Conservation (phyloP, 2,888 invertebrate species). For the Erannis defoliaria region DNA sequence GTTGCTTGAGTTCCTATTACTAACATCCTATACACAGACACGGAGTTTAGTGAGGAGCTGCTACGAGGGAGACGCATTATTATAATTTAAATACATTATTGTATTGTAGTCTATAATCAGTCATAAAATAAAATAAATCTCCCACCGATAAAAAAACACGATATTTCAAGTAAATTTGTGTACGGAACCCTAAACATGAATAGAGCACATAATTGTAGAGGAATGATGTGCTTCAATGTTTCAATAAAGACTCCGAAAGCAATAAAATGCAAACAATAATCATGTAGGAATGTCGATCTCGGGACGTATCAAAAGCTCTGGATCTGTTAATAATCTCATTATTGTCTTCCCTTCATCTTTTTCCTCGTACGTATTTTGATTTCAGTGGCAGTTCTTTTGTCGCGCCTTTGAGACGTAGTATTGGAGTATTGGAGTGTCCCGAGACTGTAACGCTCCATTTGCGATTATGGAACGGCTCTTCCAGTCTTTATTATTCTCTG, state of each 20-base stretch:
- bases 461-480: slow-evolving; percentile 20
- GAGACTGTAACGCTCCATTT: slow-evolving; percentile 9
- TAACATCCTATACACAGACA: too few species aligned
- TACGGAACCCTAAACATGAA: not conserved
- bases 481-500: slow-evolving; percentile 13
- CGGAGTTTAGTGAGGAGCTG: too few species aligned
- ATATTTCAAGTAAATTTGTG: not conserved
- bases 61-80: too few species aligned
- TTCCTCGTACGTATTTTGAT: slow-evolving; percentile 24
- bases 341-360: slow-evolving; percentile 35
- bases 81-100: too few species aligned
- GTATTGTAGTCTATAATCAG: too few species aligned
- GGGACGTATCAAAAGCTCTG: slow-evolving; percentile 21
- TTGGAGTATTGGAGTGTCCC: not conserved
- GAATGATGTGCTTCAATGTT: not conserved
- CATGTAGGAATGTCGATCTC: slow-evolving; percentile 22
- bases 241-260: slow-evolving; percentile 1
- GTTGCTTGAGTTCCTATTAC: too few species aligned
- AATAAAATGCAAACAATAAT: slow-evolving; percentile 34
- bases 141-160: too few species aligned
- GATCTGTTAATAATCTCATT: slow-evolving; percentile 42
- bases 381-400: slow-evolving; percentile 5
- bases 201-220: not conserved
- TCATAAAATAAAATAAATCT: too few species aligned
- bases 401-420: not conserved